Percentiles rank a stretch among this genome's conserved stretches.
Evolutionary conservation across 2,888 invertebrate species (phyloP).

Genomic region (Gymnocheta viridis): DNA sequence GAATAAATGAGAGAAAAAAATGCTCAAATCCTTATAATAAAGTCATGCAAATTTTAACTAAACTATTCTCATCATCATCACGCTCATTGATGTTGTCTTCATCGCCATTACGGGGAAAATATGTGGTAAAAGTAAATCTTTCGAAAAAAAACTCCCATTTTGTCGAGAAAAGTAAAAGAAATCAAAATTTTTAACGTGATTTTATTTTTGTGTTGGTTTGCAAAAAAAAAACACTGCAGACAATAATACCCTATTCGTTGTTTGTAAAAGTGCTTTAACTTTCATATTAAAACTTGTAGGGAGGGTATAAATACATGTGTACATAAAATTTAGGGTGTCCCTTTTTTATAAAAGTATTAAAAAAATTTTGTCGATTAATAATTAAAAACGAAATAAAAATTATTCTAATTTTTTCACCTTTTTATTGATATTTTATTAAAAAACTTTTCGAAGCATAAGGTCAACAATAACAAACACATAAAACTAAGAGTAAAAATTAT

Average conservation of each 20-base stretch:
- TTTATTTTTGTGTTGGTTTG: not conserved
- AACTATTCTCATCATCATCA: conserved; percentile 24
- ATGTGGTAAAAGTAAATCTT: not conserved
- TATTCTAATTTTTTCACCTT: too few species aligned
- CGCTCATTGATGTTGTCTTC: conserved; percentile 26
- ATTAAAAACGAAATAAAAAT: not conserved
- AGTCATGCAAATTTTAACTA: conserved; percentile 52
- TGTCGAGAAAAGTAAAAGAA: not conserved
- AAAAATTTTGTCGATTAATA: not conserved
- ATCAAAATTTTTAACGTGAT: conserved; percentile 42
- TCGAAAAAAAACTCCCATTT: not conserved
- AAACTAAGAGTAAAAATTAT: too few species aligned
- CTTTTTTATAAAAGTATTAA: not conserved
- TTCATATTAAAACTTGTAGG: conserved; percentile 40
- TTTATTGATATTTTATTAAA: too few species aligned
- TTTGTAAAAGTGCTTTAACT: conserved; percentile 52
- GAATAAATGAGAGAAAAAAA: not conserved
- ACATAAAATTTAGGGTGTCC: not conserved
- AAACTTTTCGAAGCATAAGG: too few species aligned
- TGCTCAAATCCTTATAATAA: conserved; percentile 37
- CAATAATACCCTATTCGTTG: conserved; percentile 14
- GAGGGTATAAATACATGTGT: not conserved
- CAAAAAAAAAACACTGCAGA: conserved; percentile 14
- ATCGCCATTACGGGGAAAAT: conserved; percentile 5
- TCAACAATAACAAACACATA: too few species aligned